Conservation (phyloP, 1,140 invertebrate species). For the Brachionus koreanus region DNA sequence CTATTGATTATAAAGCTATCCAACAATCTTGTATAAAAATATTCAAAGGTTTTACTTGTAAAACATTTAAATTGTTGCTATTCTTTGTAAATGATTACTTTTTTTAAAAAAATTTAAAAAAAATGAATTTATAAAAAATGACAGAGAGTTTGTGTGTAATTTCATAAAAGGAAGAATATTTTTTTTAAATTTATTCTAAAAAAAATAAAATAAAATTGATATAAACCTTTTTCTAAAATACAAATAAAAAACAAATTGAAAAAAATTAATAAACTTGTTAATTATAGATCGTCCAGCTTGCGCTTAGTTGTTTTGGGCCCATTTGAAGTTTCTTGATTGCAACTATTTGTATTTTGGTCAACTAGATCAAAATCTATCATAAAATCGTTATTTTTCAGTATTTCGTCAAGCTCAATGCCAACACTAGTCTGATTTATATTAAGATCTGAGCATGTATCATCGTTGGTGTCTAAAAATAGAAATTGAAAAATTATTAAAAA, state of each 20-base stretch:
- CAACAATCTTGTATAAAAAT: too few species aligned
- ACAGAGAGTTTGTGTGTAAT: too few species aligned
- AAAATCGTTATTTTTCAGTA: not conserved
- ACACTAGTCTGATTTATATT: not conserved
- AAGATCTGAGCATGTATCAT: not conserved
- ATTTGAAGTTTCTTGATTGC: not conserved
- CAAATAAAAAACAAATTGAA: not conserved
- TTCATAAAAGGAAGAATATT: too few species aligned
- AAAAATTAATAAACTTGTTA: not conserved
- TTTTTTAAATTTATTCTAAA: not conserved
- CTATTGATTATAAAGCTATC: too few species aligned
- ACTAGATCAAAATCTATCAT: not conserved
- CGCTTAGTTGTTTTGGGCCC: not conserved
- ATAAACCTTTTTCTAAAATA: not conserved
- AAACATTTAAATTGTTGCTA: too few species aligned
- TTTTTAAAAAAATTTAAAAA: too few species aligned
- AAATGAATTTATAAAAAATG: too few species aligned
- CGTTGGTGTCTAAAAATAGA: too few species aligned
- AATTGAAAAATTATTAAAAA: not conserved
- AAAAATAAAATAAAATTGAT: not conserved
- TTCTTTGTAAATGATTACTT: too few species aligned
- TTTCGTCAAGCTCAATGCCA: not conserved
- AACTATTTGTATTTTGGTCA: not conserved
- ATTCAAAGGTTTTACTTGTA: too few species aligned
- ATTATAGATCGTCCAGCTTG: not conserved